phyloP scores from a whole-genome alignment of 1,140 invertebrate species.

The Drosophila quadrilineata region DNA sequence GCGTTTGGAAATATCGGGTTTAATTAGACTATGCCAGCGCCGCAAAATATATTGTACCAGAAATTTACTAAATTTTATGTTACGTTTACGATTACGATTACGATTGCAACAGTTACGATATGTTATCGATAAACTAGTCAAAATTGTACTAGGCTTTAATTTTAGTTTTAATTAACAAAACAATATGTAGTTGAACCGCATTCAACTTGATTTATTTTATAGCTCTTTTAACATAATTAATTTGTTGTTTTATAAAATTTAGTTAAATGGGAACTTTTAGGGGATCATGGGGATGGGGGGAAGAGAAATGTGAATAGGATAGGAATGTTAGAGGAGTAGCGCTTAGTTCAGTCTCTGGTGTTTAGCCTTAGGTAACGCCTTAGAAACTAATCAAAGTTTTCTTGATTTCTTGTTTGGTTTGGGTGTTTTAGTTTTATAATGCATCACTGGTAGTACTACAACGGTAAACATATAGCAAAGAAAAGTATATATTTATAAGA shows the following conservation, averaged over 20 bases:
- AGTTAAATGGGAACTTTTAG: conserved; percentile 13
- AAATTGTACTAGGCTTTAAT: conserved; percentile 35
- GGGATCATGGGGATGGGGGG: neutral
- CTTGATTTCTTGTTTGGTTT: conserved; percentile 70
- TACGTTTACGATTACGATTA: conserved; percentile 41
- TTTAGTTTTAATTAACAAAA: conserved; percentile 16
- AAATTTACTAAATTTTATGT: conserved; percentile 22
- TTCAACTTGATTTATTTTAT: neutral
- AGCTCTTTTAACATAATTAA: conserved; percentile 9
- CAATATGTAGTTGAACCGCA: conserved; percentile 3
- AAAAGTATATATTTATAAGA: conserved; percentile 34
- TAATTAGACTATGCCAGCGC: conserved; percentile 45
- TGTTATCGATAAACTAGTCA: conserved; percentile 33
- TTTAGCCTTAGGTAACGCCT: conserved; percentile 70
- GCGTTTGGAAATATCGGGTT: conserved; percentile 19
- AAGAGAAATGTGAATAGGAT: too few relatives aligned
- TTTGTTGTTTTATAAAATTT: conserved; percentile 20
- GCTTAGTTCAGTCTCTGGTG: conserved; percentile 67
- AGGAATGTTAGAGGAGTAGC: too few relatives aligned
- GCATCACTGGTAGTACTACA: conserved; percentile 78
- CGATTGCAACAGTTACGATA: conserved; percentile 31
- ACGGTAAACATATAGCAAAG: conserved; percentile 75
- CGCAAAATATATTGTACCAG: conserved; percentile 36
- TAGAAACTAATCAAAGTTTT: conserved; percentile 74
- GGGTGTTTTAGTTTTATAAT: conserved; percentile 77